These are phyloP conservation scores for Altica lythri DNA, from an alignment of 2,888 invertebrate species.

Conservation along the genomic window DNA sequence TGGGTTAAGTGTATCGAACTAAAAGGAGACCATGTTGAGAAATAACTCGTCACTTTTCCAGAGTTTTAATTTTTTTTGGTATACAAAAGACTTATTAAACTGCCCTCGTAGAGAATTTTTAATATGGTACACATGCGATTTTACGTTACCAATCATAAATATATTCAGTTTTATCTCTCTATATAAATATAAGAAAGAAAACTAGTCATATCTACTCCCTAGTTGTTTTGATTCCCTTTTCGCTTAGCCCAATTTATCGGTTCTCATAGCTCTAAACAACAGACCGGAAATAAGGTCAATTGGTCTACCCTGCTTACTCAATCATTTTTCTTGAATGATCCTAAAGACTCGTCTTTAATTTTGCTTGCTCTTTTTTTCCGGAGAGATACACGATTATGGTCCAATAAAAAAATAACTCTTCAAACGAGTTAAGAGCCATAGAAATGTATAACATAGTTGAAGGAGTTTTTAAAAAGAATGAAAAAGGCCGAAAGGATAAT, in stretches of 20 bases:
- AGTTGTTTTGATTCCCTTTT: not conserved
- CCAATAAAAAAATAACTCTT: constrained; percentile 28
- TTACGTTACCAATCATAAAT: no score
- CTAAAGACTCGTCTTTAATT: constrained; percentile 4
- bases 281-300: constrained; percentile 16
- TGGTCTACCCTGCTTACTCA: constrained; percentile 14
- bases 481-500: constrained; percentile 18
- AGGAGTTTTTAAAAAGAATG: constrained; percentile 11
- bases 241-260: not conserved
- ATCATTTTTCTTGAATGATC: constrained; percentile 16
- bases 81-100: no score
- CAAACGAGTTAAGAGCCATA: constrained; percentile 25
- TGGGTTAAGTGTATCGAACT: no score
- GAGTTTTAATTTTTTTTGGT: no score
- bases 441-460: constrained; percentile 25
- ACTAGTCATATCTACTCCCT: no score
- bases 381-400: constrained; percentile 20
- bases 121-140: no score
- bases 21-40: no score
- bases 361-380: constrained; percentile 12
- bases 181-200: no score
- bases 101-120: no score
- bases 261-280: not conserved
- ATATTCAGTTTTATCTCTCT: no score
- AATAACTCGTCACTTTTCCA: no score